These are phyloP conservation scores for Chironomus striatipennis DNA, from an alignment of 1,140 invertebrate genomes.

Conservation along the genomic window DNA sequence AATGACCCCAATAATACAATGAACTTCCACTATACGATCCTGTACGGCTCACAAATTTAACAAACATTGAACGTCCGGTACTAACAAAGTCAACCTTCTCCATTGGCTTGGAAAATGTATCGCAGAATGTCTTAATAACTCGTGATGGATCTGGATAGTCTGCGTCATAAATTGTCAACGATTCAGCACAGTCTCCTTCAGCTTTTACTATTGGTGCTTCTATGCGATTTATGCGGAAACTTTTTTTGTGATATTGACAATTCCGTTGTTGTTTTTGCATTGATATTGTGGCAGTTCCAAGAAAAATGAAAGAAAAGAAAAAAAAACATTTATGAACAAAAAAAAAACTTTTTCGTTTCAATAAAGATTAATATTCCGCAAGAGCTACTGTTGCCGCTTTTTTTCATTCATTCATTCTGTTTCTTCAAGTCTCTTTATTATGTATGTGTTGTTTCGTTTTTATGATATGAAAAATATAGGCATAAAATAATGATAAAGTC, in stretches of 20 bases:
- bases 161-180: slow-evolving; percentile 77
- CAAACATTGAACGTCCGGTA: slow-evolving; percentile 72
- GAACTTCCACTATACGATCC: slow-evolving; percentile 82
- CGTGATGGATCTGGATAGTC: slow-evolving; percentile 73
- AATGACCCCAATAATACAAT: slow-evolving; percentile 84
- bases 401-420: background rate
- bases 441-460: background rate
- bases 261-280: background rate
- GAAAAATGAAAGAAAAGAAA: background rate
- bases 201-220: slow-evolving; percentile 77
- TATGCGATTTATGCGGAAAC: slow-evolving; percentile 80
- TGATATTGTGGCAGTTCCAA: background rate
- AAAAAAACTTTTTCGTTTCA: slow-evolving; percentile 4
- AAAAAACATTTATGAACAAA: background rate
- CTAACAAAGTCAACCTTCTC: slow-evolving; percentile 88
- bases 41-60: slow-evolving; percentile 81
- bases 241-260: background rate
- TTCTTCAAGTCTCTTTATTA: background rate
- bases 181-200: slow-evolving; percentile 81
- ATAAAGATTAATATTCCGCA: slow-evolving; percentile 3
- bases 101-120: slow-evolving; percentile 83
- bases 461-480: too few relatives aligned
- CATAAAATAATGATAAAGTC: too few relatives aligned
- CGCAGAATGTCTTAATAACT: slow-evolving; percentile 87
- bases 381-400: background rate